phyloP scores from a whole-genome alignment of 2,797 vertebrate species.

The Crenuchus spilurus region DNA sequence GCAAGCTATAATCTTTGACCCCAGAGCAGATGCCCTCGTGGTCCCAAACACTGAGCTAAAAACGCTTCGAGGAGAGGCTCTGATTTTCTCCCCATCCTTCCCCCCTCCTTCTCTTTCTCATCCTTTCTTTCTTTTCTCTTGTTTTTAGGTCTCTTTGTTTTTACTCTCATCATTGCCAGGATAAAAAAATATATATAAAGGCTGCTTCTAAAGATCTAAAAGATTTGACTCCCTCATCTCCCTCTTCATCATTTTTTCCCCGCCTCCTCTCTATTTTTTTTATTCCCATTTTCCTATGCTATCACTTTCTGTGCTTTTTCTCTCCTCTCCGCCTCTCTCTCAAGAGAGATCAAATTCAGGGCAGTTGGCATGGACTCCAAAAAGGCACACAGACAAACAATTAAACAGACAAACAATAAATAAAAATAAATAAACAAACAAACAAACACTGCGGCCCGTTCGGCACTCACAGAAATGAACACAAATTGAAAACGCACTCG shows the following conservation, averaged over 20 bases:
- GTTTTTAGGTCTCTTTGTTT: neutral
- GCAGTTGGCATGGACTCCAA: conserved; percentile 82
- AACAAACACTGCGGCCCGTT: conserved; percentile 63
- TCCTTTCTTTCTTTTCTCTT: neutral
- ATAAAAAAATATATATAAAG: neutral
- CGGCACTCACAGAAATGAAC: neutral
- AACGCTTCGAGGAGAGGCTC: neutral
- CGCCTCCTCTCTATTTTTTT: conserved; percentile 60
- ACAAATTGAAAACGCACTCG: no score
- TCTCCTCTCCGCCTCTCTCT: conserved; percentile 56
- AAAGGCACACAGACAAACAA: conserved; percentile 45
- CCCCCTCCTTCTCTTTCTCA: conserved; percentile 41
- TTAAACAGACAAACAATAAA: conserved; percentile 14
- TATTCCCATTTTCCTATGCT: conserved; percentile 66
- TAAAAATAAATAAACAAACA: neutral
- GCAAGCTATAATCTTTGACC: neutral
- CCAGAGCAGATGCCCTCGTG: neutral
- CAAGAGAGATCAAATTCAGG: conserved; percentile 80
- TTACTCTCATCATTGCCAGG: neutral
- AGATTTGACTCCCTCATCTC: conserved; percentile 29
- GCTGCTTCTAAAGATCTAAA: neutral
- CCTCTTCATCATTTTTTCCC: conserved; percentile 52
- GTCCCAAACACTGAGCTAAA: neutral
- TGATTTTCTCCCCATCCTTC: conserved; percentile 25
- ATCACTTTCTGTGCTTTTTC: conserved; percentile 29